Conservation (phyloP, 1,140 invertebrate genomes). For the Heliothis subflexa region DNA sequence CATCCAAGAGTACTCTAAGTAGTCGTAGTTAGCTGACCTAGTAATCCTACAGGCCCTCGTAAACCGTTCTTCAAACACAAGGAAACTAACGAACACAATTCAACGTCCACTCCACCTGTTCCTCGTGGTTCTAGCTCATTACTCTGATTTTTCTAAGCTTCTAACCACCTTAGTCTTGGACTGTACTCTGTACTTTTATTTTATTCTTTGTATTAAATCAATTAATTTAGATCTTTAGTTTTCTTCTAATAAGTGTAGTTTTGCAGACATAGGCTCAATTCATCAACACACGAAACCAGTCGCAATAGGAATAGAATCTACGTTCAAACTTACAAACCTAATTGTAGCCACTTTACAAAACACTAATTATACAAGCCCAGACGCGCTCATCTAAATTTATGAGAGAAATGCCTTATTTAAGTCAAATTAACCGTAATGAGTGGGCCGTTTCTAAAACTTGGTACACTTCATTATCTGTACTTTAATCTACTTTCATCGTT, state of each 20-base stretch:
- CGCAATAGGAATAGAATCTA: neutral
- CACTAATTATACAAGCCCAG: slow-evolving; percentile 33
- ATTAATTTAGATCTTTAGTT: too few species aligned
- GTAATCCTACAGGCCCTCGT: neutral
- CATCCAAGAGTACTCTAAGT: slow-evolving; percentile 2
- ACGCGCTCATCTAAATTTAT: slow-evolving; percentile 63
- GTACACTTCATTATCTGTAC: slow-evolving; percentile 20
- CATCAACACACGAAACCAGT: too few species aligned
- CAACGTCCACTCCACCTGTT: slow-evolving; percentile 4
- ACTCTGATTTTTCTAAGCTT: neutral
- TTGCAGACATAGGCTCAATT: neutral
- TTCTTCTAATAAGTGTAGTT: neutral
- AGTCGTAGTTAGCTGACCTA: neutral
- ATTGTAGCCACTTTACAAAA: neutral
- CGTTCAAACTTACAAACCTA: neutral
- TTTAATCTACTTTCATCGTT: slow-evolving; percentile 38
- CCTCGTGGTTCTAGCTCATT: slow-evolving; percentile 11
- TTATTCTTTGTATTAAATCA: too few species aligned
- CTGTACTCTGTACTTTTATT: too few species aligned
- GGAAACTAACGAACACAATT: slow-evolving; percentile 13
- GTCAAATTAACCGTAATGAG: slow-evolving; percentile 54
- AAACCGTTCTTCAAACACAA: neutral
- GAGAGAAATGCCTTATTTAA: slow-evolving; percentile 66
- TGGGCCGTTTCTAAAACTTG: slow-evolving; percentile 1
- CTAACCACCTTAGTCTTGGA: neutral